Evolutionary conservation across 2,888 invertebrate species (phyloP).

Genomic region (Tromatobia lineatoria): DNA sequence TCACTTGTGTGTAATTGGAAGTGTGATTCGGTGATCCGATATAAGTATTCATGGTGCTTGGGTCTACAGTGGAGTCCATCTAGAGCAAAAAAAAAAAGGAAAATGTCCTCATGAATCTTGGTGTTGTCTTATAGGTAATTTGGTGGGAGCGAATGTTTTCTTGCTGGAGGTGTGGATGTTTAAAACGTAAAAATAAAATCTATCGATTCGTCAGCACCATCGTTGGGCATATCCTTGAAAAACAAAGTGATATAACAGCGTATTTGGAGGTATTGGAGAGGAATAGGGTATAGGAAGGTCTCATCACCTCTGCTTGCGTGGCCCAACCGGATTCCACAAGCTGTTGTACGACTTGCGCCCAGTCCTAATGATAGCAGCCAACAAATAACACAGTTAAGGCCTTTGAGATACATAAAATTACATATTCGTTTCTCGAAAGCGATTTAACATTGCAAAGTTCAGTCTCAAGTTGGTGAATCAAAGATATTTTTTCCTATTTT

Average conservation of each 20-base stretch:
- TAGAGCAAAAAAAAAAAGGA: conserved; percentile 75
- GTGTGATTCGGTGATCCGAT: conserved; percentile 85
- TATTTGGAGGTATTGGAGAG: conserved; percentile 55
- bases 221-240: conserved; percentile 25
- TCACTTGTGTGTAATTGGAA: conserved; percentile 84
- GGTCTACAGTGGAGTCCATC: conserved; percentile 86
- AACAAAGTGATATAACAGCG: conserved; percentile 40
- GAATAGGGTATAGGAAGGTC: conserved; percentile 72
- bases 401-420: conserved; percentile 48
- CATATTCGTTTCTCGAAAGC: conserved; percentile 44
- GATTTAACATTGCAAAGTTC: conserved; percentile 26
- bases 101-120: conserved; percentile 6
- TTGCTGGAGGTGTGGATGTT: conserved; percentile 26
- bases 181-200: conserved; percentile 14
- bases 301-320: conserved; percentile 91
- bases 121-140: neutral
- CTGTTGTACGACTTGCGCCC: conserved; percentile 95
- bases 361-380: conserved; percentile 88
- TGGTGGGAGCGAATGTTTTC: conserved; percentile 13
- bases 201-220: conserved; percentile 54
- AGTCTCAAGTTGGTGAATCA: neutral
- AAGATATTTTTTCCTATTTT: neutral
- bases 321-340: conserved; percentile 94
- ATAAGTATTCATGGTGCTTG: conserved; percentile 82
- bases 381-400: conserved; percentile 81